Base-by-base conservation (phyloP, 2,888 invertebrate species). In the Plebejus melissa region DNA sequence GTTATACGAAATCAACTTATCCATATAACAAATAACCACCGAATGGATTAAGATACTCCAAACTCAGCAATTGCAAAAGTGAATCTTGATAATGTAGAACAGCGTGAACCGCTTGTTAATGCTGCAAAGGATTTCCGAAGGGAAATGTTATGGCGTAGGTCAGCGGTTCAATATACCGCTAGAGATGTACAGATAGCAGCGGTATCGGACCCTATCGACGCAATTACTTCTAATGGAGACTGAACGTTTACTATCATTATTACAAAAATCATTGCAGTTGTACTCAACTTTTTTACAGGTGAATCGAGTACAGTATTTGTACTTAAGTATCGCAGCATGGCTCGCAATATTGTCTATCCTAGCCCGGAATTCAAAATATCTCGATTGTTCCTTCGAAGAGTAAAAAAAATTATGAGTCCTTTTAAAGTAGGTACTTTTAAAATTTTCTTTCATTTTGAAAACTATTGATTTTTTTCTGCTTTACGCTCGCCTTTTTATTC, bases 161-260 rank as follows among this genome's bases (percentile, higher is more conserved):
- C 88, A 86, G 79, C 82, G 82, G 88, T 85, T 85, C 87, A 83
- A 84, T 83, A 83, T 82, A 84, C 86, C 80, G 81, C 79, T 77
- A 79, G 80, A 77, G 74, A 85, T 86, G 22, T 85, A 80, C 78
- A 75, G 83, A 80, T 84, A 74, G 74, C 74, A 77, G 77, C 32
- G 13, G 28, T 72, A 72, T 72, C 72, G 11, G 4, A 1, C 72
- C 4, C 41, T 32, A 50, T 72, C 50, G 65, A 38, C 22, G 41
- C 69, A 69, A 74, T 32, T 58, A 60, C 32, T 28, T 28, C 7
- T 72, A 72, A 72, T 72, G 72, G 72, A 54, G 46, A 13, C 13
- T 11, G 38, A 41, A 46, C 7, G 22, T 16, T 50, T 54, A 74
- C 57, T 16, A 54, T 36, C 5, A 74, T 70, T 13, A 38, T 36